Evolutionary conservation across 2,113 vertebrate species (phyloP), one percentile per base, ranked within the genome.

Genomic region (Hylia prasina): DNA sequence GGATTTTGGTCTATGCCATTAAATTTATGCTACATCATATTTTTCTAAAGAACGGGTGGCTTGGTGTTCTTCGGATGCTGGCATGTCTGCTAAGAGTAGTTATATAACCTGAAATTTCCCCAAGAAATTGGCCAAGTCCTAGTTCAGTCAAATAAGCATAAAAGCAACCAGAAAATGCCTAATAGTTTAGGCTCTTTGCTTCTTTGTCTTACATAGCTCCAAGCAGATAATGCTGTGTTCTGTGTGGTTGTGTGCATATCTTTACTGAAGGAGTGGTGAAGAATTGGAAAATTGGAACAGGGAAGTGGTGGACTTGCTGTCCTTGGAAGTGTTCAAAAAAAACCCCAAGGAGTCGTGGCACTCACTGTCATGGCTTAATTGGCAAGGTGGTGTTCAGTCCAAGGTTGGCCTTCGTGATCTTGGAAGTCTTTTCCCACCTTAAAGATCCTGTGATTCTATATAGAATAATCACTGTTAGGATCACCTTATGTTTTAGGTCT

Each of bases 161-260:
- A 54, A 82, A 78, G 11, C 51, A 40, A 42, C 69, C 45, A 42
- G 45, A 90, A 90, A 64, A 40, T 54, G 27, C 11, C 12, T 30
- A 24, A 16, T 20, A 33, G 25, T 58, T 92, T 23, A 68, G 57
- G 20, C 54, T 56, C 6, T 88, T 61, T 50, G 39, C 53, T 77
- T 3, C 47, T 63, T 86, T 82, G 53, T 81, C 28, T 66, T 61
- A 0, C 0, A 0, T 48, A 77, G 70, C 24, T 44, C 6, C n/a
- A 16, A 53, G 30, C 23, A n/a, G 37, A 2, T 53, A 53, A 21
- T 27, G 14, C 8, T 48, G 9, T 45, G n/a, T 31, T 72, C 5
- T 37, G 0, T 47, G 13, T 7, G 6, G 2, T 15, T 50, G 12
- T 56, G 51, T 54, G 12, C 4, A 2, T 60, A 12, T 66, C 39